Base-by-base conservation (phyloP, 2,797 vertebrate species). In the Pipistrellus pygmaeus region DNA sequence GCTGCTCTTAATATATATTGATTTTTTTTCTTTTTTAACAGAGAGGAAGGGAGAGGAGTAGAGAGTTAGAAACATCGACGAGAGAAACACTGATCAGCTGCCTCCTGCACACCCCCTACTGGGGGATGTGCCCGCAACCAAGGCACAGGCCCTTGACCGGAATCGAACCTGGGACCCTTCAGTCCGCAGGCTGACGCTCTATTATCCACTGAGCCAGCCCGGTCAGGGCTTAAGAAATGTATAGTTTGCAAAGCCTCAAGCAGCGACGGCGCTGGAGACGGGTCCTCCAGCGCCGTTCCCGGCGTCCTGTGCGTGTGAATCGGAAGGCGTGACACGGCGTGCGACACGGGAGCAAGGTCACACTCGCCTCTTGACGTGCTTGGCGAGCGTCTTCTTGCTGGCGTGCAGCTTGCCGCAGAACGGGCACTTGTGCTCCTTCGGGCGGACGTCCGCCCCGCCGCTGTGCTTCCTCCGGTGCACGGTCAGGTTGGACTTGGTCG, bases 401-500 rank as follows among this genome's bases (percentile, higher is more conserved):
- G 99, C 99, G 44, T 99, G 99, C 25, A 99, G 99, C 97, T 99
- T 99, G 97, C 98, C 99, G 96, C 99, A 99, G 96, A 99, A 99
- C 48, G 99, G 99, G 96, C 99, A 99, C 96, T 99, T 99, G 98
- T 99, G 99, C 55, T 99, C 99, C 97, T 99, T 99, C 97, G 98
- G 99, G 97, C 98, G 99, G 96, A 99, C 98, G 44, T 99, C 99
- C 0, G 98, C 98, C 15, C 99, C 98, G 23, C 96, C 98, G 75
- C 98, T 98, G 93, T 99, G 99, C 91, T 99, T 99, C 98, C 99
- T 99, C 97, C 99, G 99, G 98, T 99, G 99, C 25, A 99, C 99
- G 0, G 99, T 99, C 97, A 99, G 98, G 98, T 99, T 99, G 85
- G 99, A 99, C 98, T 99, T 99, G 21, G 99, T 99, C 51, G 99